Conservation (phyloP, 2,888 invertebrate genomes). For the Cancer borealis region DNA sequence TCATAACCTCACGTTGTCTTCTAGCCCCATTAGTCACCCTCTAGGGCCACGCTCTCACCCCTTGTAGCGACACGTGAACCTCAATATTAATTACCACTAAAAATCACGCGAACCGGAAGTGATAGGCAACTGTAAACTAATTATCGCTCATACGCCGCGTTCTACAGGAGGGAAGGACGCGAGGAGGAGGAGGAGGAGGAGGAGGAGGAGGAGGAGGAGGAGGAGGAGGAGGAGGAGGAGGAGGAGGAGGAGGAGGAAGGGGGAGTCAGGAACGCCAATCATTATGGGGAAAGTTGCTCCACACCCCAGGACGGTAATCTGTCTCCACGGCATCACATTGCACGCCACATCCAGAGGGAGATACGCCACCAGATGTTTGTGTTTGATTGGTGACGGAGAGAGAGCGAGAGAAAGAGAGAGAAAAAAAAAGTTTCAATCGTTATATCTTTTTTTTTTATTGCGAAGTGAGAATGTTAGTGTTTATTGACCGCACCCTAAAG, state of each 20-base stretch:
- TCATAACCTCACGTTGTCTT: neutral
- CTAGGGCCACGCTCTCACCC: neutral
- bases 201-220: neutral
- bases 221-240: neutral
- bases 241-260: neutral
- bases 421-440: neutral
- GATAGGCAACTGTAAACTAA: neutral
- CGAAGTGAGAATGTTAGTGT: neutral
- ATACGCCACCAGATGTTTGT: neutral
- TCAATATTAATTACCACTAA: slow-evolving; percentile 2
- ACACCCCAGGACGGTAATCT: neutral
- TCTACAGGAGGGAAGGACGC: neutral
- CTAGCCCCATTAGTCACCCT: neutral
- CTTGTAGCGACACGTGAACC: slow-evolving; percentile 48
- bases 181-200: neutral
- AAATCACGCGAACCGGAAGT: slow-evolving; percentile 13
- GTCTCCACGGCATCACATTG: neutral
- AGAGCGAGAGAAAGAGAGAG: neutral
- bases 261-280: too few relatives aligned
- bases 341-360: neutral
- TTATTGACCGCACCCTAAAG: neutral
- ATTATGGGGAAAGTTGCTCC: neutral
- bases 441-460: neutral
- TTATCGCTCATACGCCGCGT: neutral
- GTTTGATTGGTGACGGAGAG: neutral